Evolutionary conservation across 2,113 vertebrate species (phyloP).

Genomic region (Nansenia antarctica): DNA sequence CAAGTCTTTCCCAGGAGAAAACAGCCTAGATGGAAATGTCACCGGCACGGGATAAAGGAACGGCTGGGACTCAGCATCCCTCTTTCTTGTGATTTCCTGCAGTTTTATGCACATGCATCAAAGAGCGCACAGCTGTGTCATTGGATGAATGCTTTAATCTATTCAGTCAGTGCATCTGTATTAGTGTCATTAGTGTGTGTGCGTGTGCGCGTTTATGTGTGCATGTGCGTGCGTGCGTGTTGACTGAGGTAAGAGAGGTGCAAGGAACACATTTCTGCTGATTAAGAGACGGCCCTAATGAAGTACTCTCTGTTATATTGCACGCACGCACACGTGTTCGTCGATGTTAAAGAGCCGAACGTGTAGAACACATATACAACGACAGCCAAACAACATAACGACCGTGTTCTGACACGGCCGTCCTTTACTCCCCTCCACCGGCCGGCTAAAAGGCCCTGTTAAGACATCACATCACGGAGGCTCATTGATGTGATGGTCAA

Average conservation of each 20-base stretch:
- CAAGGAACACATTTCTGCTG: too few relatives aligned
- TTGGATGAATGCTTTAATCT: slow-evolving; percentile 63
- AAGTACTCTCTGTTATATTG: too few relatives aligned
- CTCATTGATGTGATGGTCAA: slow-evolving; percentile 57
- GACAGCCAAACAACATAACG: too few relatives aligned
- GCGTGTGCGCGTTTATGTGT: slow-evolving; percentile 14
- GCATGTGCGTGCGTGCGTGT: not conserved
- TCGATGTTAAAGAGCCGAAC: too few relatives aligned
- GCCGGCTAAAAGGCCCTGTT: not conserved
- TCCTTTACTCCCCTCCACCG: not conserved
- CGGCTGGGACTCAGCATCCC: slow-evolving; percentile 23
- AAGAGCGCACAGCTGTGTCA: slow-evolving; percentile 66
- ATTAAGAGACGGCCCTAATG: too few relatives aligned
- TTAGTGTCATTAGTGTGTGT: slow-evolving; percentile 45
- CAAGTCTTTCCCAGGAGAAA: not conserved
- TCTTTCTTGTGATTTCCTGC: slow-evolving; percentile 60
- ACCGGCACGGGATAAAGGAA: not conserved
- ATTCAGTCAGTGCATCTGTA: slow-evolving; percentile 61
- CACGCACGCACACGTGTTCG: too few relatives aligned
- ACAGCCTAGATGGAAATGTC: too few relatives aligned
- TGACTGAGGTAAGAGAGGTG: too few relatives aligned
- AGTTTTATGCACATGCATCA: slow-evolving; percentile 61
- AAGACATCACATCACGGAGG: slow-evolving; percentile 44
- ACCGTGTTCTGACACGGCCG: too few relatives aligned
- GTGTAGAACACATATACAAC: too few relatives aligned